phyloP scores from a whole-genome alignment of 2,113 vertebrate genomes.

The Ursus arctos region DNA sequence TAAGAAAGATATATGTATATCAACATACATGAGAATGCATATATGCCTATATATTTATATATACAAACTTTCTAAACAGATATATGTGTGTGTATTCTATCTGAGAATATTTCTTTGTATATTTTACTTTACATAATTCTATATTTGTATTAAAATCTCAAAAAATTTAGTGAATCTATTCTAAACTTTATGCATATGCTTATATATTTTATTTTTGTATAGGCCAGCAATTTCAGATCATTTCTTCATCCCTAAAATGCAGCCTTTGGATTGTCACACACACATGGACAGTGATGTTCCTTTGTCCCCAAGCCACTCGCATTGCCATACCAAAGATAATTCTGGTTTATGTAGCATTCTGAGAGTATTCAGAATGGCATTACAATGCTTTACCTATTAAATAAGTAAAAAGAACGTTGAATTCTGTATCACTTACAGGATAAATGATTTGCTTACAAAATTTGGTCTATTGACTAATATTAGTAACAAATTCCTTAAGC shows the following conservation, averaged over 20 bases:
- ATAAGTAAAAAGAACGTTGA: neutral
- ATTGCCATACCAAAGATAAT: neutral
- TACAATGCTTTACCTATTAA: neutral
- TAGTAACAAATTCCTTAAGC: neutral
- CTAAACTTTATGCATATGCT: neutral
- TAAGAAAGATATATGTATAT: neutral
- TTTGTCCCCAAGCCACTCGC: neutral
- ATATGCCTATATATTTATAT: neutral
- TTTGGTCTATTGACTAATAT: neutral
- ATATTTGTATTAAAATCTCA: neutral
- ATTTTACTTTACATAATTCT: neutral
- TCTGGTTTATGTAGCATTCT: neutral
- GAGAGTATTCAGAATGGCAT: neutral
- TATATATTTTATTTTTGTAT: neutral
- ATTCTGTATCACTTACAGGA: neutral
- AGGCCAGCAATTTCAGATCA: neutral
- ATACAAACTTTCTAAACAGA: neutral
- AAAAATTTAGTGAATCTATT: neutral
- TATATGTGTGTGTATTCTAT: neutral
- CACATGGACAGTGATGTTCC: accelerated
- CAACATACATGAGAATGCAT: neutral
- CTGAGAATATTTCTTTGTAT: neutral
- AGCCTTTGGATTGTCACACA: neutral
- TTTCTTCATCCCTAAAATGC: neutral
- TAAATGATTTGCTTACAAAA: neutral